phyloP scores from a whole-genome alignment of 2,888 invertebrate species.

The Cantharis lateralis region DNA sequence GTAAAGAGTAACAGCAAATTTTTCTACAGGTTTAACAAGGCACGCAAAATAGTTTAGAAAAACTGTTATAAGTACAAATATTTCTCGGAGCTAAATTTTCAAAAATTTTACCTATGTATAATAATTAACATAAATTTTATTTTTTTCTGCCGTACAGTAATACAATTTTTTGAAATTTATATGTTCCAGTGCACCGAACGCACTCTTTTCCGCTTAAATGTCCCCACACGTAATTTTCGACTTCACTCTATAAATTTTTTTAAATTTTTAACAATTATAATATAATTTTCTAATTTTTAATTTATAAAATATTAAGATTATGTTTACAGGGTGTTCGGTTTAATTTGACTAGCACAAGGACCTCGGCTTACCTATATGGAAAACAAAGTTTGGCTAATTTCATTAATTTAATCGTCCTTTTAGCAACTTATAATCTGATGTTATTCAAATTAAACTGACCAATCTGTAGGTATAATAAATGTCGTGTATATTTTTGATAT shows the following conservation, averaged over 20 bases:
- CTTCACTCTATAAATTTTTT: not conserved
- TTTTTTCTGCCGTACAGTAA: constrained; percentile 22
- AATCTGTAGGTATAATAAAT: not conserved
- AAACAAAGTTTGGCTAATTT: not conserved
- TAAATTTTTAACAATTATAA: not conserved
- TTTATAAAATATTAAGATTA: not conserved
- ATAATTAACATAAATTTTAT: constrained; percentile 17
- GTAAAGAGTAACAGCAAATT: constrained; percentile 42
- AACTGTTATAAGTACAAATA: constrained; percentile 40
- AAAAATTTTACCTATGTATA: constrained; percentile 30
- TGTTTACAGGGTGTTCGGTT: not conserved
- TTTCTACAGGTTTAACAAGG: constrained; percentile 52
- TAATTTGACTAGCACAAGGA: not conserved
- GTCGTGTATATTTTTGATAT: not conserved
- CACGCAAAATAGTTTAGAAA: constrained; percentile 54
- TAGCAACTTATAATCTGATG: not conserved
- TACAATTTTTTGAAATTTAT: not conserved
- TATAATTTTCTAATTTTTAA: not conserved
- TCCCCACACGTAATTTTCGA: not conserved
- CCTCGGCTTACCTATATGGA: not conserved
- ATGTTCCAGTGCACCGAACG: not conserved
- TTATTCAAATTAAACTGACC: not conserved
- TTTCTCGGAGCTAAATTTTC: constrained; percentile 43
- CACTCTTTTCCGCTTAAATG: not conserved
- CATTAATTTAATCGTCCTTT: not conserved